Percentiles rank a stretch among this genome's conserved stretches.
Evolutionary conservation across 2,797 vertebrate genomes (phyloP).

Genomic region (Gila robusta): DNA sequence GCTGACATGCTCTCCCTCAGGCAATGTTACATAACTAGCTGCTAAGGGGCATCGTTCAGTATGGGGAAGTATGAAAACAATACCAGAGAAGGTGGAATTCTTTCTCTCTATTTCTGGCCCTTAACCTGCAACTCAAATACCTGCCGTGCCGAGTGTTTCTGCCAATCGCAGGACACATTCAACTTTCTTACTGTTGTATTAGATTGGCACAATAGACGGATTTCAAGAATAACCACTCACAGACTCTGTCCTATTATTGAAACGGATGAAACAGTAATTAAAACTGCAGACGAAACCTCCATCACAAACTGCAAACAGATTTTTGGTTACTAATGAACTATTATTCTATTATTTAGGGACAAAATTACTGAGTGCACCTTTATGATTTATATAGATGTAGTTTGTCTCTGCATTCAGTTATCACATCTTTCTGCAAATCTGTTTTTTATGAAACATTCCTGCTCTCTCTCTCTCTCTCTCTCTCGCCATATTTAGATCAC

Average conservation of each 20-base stretch:
- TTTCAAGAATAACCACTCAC: neutral
- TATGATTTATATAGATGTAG: conserved; percentile 5
- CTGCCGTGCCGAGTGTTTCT: neutral
- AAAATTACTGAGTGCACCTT: neutral
- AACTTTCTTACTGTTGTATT: neutral
- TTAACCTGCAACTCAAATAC: neutral
- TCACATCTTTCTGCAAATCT: conserved; percentile 4
- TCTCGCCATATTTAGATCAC: conserved; percentile 77
- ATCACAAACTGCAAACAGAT: conserved; percentile 1
- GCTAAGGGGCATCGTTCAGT: neutral
- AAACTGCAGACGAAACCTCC: conserved; percentile 59
- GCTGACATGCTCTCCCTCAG: neutral
- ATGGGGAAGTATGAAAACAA: neutral
- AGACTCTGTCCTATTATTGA: conserved; percentile 42
- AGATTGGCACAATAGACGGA: neutral
- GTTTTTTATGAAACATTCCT: conserved; percentile 16
- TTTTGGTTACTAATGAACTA: conserved; percentile 6
- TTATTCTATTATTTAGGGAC: conserved; percentile 1
- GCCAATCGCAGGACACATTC: conserved; percentile 1
- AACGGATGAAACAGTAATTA: conserved; percentile 64
- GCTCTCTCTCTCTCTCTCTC: conserved; percentile 11
- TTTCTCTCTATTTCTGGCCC: neutral
- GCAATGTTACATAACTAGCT: conserved; percentile 5
- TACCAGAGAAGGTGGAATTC: neutral
- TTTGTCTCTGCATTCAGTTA: neutral